Evolutionary conservation across 2,888 invertebrate species (phyloP).

Genomic region (Lasioglossum marginatum): DNA sequence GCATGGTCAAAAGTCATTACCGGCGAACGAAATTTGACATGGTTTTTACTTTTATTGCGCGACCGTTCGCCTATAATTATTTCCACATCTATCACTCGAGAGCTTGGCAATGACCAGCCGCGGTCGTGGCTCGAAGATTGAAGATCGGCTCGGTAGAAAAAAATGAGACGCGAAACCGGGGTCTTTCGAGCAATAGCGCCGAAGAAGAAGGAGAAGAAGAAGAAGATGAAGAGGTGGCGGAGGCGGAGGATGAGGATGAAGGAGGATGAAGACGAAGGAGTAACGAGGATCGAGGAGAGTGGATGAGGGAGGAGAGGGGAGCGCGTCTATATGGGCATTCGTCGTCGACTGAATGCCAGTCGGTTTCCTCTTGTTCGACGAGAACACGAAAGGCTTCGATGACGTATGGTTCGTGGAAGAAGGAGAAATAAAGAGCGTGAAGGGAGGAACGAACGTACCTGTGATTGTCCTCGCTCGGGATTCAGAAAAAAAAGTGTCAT

Average conservation of each 20-base stretch:
- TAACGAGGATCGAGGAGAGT: neutral
- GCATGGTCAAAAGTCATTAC: conserved; percentile 83
- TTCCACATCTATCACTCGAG: conserved; percentile 83
- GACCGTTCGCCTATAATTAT: conserved; percentile 83
- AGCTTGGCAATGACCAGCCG: conserved; percentile 72
- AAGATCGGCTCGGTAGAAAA: conserved; percentile 78
- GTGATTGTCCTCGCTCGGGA: conserved; percentile 67
- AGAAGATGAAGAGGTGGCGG: neutral
- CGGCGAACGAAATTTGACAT: conserved; percentile 81
- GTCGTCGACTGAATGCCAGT: conserved; percentile 73
- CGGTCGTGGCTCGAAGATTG: conserved; percentile 76
- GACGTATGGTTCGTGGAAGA: conserved; percentile 74
- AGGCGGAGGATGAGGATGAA: neutral
- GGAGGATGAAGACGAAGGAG: neutral
- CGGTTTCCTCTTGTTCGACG: conserved; percentile 74
- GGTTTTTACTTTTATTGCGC: conserved; percentile 82
- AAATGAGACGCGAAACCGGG: conserved; percentile 78
- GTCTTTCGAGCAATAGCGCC: conserved; percentile 74
- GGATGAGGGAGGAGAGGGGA: conserved; percentile 26
- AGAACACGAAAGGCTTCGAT: conserved; percentile 74
- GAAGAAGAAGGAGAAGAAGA: conserved; percentile 52
- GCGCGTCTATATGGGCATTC: conserved; percentile 70
- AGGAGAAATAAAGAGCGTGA: conserved; percentile 71
- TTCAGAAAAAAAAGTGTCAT: conserved; percentile 68
- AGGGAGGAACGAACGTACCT: conserved; percentile 67